These are phyloP conservation scores for Salarias fasciatus DNA, from an alignment of 2,797 vertebrate species.

Conservation along the genomic window DNA sequence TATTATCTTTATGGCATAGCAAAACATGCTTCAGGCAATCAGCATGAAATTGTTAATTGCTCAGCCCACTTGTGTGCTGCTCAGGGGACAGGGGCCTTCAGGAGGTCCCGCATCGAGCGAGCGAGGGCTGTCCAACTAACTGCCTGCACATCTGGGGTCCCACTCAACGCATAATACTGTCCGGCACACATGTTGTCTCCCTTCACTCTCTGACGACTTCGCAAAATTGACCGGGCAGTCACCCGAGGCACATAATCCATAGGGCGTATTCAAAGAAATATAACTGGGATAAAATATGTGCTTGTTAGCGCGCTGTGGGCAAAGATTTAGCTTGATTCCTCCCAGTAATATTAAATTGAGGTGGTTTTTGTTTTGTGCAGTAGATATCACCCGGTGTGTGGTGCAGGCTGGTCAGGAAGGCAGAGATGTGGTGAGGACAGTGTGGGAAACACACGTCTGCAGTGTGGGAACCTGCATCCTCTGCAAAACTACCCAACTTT, in stretches of 20 bases:
- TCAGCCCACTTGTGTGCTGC: conserved; percentile 87
- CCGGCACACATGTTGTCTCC: conserved; percentile 36
- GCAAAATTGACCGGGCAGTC: not conserved
- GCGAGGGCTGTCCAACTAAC: conserved; percentile 71
- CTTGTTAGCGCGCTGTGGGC: conserved; percentile 18
- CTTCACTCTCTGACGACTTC: not conserved
- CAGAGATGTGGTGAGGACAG: too few relatives aligned
- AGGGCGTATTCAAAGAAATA: conserved; percentile 32
- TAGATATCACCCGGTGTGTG: not conserved
- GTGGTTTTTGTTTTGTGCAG: not conserved
- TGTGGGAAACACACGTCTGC: conserved; percentile 12
- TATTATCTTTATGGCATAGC: conserved; percentile 90
- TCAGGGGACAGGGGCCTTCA: conserved; percentile 86
- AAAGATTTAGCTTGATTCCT: not conserved
- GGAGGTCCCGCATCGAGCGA: conserved; percentile 79
- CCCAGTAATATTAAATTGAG: conserved; percentile 8
- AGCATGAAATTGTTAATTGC: conserved; percentile 95
- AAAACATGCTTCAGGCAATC: conserved; percentile 92
- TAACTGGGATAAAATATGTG: conserved; percentile 23
- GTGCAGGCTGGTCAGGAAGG: not conserved
- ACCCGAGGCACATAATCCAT: conserved; percentile 7
- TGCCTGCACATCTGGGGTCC: conserved; percentile 68
- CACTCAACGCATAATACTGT: conserved; percentile 29
- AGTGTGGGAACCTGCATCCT: conserved; percentile 28
- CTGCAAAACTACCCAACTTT: conserved; percentile 3